Percentiles rank a stretch among this genome's conserved stretches.
These are phyloP conservation scores for Rissa tridactyla DNA, from an alignment of 2,113 vertebrate species.

Conservation along the genomic window DNA sequence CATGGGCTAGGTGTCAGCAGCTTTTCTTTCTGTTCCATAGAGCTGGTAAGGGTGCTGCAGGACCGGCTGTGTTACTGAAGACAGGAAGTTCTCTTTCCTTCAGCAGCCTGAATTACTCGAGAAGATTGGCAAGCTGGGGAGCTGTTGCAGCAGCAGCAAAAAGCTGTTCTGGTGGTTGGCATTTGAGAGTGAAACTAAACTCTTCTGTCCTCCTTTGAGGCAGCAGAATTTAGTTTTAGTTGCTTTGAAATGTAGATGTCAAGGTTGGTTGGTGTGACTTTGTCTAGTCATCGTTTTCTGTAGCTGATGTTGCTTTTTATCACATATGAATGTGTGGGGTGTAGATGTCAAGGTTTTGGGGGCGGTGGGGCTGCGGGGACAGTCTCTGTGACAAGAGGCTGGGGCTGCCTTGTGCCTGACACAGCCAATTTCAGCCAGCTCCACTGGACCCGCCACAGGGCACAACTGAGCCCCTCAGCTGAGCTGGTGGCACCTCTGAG, in stretches of 20 bases:
- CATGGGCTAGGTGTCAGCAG: not conserved
- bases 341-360: not conserved
- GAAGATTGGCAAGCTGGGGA: not conserved
- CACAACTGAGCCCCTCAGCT: not conserved
- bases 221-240: not conserved
- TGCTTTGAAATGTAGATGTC: not conserved
- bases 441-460: rapidly evolving
- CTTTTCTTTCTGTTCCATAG: not conserved
- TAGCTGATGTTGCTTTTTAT: not conserved
- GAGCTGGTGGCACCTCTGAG: not conserved
- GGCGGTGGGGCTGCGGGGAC: not conserved
- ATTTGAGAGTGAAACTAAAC: not conserved
- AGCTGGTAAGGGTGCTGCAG: not conserved
- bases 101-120: not conserved
- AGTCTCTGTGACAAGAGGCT: not conserved
- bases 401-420: not conserved
- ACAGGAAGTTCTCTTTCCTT: not conserved
- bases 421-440: not conserved
- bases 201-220: not conserved
- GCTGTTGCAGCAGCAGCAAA: not conserved
- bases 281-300: not conserved
- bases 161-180: not conserved
- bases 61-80: not conserved
- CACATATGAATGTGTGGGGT: not conserved
- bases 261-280: not conserved